Percentiles rank a stretch among this genome's conserved stretches.
phyloP scores from a whole-genome alignment of 64 coral and sea anemone genomes.

The Acropora yongei region DNA sequence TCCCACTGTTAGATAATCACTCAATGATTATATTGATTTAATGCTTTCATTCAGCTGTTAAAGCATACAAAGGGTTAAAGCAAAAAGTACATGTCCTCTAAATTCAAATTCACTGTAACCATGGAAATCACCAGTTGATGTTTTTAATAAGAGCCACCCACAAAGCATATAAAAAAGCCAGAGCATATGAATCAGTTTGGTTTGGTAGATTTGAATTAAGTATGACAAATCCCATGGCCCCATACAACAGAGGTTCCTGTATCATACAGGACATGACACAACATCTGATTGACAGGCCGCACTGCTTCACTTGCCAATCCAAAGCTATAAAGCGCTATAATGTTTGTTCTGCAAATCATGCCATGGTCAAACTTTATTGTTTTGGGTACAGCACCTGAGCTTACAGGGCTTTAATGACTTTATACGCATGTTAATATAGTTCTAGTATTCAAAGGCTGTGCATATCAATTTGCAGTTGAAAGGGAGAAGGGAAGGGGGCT shows the following conservation, averaged over 20 bases:
- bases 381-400: neutral
- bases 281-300: constrained; percentile 1
- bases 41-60: too few relatives aligned
- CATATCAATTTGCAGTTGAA: too few relatives aligned
- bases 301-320: constrained; percentile 9
- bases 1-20: constrained; percentile 4
- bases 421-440: neutral
- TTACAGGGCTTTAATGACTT: constrained; percentile 11
- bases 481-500: too few relatives aligned
- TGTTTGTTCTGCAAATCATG: neutral
- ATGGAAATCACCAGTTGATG: too few relatives aligned
- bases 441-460: neutral
- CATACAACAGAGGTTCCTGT: constrained; percentile 10
- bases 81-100: constrained; percentile 7
- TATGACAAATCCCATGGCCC: constrained; percentile 9
- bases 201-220: constrained; percentile 7
- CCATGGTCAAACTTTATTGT: neutral
- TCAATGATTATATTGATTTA: too few relatives aligned
- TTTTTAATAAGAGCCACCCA: too few relatives aligned
- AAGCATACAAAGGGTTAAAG: too few relatives aligned
- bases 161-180: too few relatives aligned
- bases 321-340: constrained; percentile 3
- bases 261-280: constrained; percentile 1
- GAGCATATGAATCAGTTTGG: constrained; percentile 13
- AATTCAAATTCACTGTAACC: neutral